Evolutionary conservation across 2,113 vertebrate species (phyloP), one percentile per base, ranked within the genome.

Genomic region (Gambusia affinis): DNA sequence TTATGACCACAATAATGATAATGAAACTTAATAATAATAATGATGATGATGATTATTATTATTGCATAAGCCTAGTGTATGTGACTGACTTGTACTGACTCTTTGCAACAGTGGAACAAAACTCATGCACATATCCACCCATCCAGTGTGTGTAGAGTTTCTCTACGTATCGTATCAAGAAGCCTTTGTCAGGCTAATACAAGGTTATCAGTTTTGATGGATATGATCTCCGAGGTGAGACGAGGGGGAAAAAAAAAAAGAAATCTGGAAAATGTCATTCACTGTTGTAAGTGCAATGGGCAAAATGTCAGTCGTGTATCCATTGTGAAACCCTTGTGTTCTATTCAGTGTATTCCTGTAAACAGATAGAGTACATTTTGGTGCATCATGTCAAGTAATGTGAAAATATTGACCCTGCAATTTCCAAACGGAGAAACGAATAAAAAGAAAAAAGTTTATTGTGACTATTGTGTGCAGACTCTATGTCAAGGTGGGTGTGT

Each of bases 311-410:
- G 96, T 95, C 94, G 95, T 95, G 94, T 95, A 96, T 96, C 93
- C 96, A 96, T 97, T 96, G 97, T 99, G 95, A 96, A 95, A 96
- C 92, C 51, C 90, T 95, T 95, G 96, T 97, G 96, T 96, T 95
- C 90, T 96, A 97, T 96, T 95, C 96, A 95, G 92, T 96, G 96
- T 98, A 95, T 96, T 96, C 96, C 93, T 96, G 96, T 99, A 96
- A 96, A 96, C 94, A 96, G 95, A 94, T 91, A 95, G 96, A 96
- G 95, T 97, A 96, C 96, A 95, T 95, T 95, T 95, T 96, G 94
- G 94, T 96, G 95, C 96, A 96, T 96, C 92, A 94, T 96, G 96
- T 95, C 95, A 95, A 95, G 96, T 98, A 96, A 97, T 95, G 97
- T 99, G 92, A 95, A 95, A 95, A 95, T 95, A 95, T 95, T 95